phyloP scores from a whole-genome alignment of 2,797 vertebrate genomes.

The Esox masquinongy region DNA sequence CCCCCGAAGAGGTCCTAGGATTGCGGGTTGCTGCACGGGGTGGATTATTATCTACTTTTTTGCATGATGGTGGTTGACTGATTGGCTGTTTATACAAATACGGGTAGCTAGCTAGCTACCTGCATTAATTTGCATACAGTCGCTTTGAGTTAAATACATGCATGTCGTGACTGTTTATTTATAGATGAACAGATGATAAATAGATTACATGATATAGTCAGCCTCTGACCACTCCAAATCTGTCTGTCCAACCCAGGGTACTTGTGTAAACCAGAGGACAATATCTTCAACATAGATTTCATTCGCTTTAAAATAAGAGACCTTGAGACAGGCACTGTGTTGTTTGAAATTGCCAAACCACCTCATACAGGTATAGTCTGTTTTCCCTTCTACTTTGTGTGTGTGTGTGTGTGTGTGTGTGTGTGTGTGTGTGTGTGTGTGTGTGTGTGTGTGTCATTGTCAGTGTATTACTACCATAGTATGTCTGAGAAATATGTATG shows the following conservation, averaged over 20 bases:
- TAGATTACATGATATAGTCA: not conserved
- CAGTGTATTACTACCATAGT: not conserved
- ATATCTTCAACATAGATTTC: constrained; percentile 90
- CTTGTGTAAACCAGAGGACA: constrained; percentile 89
- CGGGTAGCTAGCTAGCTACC: too few relatives aligned
- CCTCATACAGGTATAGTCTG: constrained; percentile 75
- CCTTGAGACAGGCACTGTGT: constrained; percentile 86
- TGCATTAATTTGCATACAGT: not conserved
- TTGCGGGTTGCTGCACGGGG: constrained; percentile 76
- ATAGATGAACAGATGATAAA: not conserved
- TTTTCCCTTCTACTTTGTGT: not conserved
- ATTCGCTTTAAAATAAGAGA: constrained; percentile 94
- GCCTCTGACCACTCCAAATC: not conserved
- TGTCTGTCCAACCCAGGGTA: constrained; percentile 71
- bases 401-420: not conserved
- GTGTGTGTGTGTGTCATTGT: not conserved
- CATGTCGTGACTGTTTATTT: not conserved
- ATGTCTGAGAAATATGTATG: not conserved
- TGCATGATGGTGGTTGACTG: not conserved
- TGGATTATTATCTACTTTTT: constrained; percentile 32
- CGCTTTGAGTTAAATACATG: not conserved
- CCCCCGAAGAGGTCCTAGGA: constrained; percentile 85
- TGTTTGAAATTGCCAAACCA: constrained; percentile 94
- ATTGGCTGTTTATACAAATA: too few relatives aligned
- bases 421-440: not conserved